Conservation (phyloP, 2,797 vertebrate genomes). For the Poeciliopsis gracilis region DNA sequence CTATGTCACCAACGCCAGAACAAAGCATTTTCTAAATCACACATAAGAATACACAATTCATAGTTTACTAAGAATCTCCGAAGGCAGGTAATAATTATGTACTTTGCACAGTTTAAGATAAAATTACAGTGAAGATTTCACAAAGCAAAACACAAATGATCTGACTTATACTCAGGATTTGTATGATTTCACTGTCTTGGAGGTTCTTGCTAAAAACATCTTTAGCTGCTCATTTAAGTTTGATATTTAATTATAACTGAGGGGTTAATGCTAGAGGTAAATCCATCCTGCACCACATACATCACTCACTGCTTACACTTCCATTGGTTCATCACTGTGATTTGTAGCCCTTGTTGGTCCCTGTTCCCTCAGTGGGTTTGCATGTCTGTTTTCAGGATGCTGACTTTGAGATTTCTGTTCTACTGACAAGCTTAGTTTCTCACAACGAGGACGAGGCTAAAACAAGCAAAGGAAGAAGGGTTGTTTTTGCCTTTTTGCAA, state of each 20-base stretch:
- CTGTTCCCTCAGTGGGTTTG: neutral
- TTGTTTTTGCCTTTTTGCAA: neutral
- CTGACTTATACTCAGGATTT: neutral
- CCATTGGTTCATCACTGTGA: neutral
- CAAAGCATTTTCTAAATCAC: neutral
- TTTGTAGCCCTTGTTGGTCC: neutral
- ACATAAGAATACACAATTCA: neutral
- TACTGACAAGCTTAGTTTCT: neutral
- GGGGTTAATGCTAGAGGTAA: neutral
- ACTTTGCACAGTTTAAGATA: neutral
- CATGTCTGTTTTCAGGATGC: neutral
- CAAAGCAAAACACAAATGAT: neutral
- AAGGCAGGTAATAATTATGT: neutral
- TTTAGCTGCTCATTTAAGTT: neutral
- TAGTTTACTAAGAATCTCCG: neutral
- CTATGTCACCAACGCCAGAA: neutral
- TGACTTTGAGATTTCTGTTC: neutral
- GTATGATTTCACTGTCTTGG: neutral
- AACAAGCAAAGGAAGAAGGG: neutral
- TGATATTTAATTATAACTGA: neutral
- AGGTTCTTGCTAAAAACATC: neutral
- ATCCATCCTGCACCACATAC: neutral
- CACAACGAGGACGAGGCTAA: neutral
- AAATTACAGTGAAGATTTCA: neutral
- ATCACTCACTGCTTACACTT: neutral